Evolutionary conservation across 2,888 invertebrate species (phyloP).

Genomic region (Steinernema carpocapsae): DNA sequence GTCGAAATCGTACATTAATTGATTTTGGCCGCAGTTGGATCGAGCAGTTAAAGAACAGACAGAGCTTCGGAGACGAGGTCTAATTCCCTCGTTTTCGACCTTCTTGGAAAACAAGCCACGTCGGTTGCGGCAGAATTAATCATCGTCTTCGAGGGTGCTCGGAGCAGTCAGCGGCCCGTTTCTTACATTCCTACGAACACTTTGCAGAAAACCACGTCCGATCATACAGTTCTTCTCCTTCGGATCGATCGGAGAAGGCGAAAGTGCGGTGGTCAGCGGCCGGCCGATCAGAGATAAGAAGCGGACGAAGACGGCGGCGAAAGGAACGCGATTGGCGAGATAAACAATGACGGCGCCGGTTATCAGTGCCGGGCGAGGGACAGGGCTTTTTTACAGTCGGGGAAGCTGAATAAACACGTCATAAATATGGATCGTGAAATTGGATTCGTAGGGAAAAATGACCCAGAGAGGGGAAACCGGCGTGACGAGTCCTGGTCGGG

Average conservation of each 20-base stretch:
- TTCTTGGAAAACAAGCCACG: no score
- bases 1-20: no score
- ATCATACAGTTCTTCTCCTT: slow-evolving; percentile 15
- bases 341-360: background rate
- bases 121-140: no score
- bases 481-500: background rate
- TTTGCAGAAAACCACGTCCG: no score
- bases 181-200: no score
- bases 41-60: no score
- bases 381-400: background rate
- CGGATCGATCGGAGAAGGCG: slow-evolving; percentile 4
- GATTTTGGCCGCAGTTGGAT: no score
- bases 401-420: background rate
- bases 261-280: background rate
- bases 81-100: no score
- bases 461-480: background rate
- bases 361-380: background rate
- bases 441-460: background rate
- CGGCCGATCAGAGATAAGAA: background rate
- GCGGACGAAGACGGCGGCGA: background rate
- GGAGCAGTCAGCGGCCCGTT: no score
- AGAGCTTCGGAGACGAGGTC: no score
- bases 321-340: no score
- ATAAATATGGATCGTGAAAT: background rate
- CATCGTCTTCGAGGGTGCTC: background rate